phyloP scores from a whole-genome alignment of 2,888 invertebrate genomes.

The Galerucella pusilla region DNA sequence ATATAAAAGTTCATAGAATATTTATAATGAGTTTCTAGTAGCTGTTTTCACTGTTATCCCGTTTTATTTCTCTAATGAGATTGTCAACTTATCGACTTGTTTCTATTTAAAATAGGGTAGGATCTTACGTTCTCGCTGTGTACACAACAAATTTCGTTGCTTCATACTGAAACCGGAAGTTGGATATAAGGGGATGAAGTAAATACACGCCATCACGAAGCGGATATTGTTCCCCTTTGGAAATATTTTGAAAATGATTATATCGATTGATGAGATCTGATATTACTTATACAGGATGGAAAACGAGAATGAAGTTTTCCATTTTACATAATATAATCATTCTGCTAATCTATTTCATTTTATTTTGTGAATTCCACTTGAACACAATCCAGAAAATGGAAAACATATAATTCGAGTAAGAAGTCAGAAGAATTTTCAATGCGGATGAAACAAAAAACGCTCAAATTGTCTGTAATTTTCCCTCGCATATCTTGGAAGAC shows the following conservation, averaged over 20 bases:
- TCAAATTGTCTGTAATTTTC: conserved; percentile 40
- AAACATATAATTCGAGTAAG: conserved; percentile 32
- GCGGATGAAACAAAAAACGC: conserved; percentile 33
- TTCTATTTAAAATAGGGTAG: conserved; percentile 7
- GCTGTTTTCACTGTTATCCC: too few species aligned
- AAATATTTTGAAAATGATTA: conserved; percentile 14
- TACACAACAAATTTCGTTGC: conserved; percentile 39
- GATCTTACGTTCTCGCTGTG: conserved; percentile 51
- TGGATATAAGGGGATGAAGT: conserved; percentile 31
- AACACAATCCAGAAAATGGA: conserved; percentile 23
- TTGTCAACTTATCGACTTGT: neutral
- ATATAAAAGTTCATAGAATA: too few species aligned
- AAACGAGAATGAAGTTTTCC: neutral
- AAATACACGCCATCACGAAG: conserved; percentile 23
- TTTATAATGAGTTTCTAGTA: too few species aligned
- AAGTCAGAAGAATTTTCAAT: conserved; percentile 21
- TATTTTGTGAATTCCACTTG: neutral
- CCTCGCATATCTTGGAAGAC: conserved; percentile 37
- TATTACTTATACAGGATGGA: neutral
- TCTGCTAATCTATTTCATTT: neutral
- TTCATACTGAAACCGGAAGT: conserved; percentile 38
- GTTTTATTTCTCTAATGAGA: neutral
- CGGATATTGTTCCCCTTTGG: conserved; percentile 33
- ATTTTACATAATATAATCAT: neutral
- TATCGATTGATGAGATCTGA: neutral